A percentile compares a stretch with the other conserved stretches of the same genome.
These are phyloP conservation scores for Zoanthus solanderi DNA, from an alignment of 92 coral and sea anemone species.

Conservation along the genomic window DNA sequence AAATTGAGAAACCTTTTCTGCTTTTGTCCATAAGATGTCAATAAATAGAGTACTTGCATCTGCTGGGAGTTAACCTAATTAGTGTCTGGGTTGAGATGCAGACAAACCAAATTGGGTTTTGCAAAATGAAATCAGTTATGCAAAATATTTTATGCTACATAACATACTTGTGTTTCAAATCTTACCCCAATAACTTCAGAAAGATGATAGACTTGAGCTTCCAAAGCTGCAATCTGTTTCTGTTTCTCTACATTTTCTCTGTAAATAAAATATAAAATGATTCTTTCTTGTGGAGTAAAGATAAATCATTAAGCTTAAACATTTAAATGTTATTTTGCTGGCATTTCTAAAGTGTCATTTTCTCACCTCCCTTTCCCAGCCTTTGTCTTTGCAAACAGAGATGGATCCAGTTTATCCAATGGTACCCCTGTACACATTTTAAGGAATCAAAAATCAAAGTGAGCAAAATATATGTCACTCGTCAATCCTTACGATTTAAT, in stretches of 20 bases:
- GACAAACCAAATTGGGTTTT: too few species aligned
- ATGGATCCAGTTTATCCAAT: slow-evolving; percentile 84
- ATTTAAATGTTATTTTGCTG: too few species aligned
- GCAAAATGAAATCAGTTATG: too few species aligned
- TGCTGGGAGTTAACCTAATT: too few species aligned
- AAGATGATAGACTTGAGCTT: slow-evolving; percentile 91
- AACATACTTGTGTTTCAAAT: not conserved
- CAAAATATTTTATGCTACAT: too few species aligned
- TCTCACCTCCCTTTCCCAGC: slow-evolving; percentile 76
- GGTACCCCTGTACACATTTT: slow-evolving; percentile 74
- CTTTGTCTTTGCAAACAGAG: slow-evolving; percentile 86
- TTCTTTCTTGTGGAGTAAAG: too few species aligned
- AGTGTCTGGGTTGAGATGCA: too few species aligned
- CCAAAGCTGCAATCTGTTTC: slow-evolving; percentile 81
- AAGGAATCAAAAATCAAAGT: not conserved
- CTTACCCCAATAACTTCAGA: slow-evolving; percentile 95
- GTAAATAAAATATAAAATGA: not conserved
- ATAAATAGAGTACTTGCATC: too few species aligned
- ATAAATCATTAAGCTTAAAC: too few species aligned
- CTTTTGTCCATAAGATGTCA: too few species aligned
- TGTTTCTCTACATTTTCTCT: slow-evolving; percentile 91
- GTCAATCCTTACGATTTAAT: too few species aligned
- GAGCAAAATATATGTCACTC: not conserved
- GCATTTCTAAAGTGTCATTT: not conserved
- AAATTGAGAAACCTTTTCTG: too few species aligned